A percentile compares a stretch with the other conserved stretches of the same genome.
phyloP scores from a whole-genome alignment of 2,113 vertebrate genomes.

The Chloropsis cyanopogon region DNA sequence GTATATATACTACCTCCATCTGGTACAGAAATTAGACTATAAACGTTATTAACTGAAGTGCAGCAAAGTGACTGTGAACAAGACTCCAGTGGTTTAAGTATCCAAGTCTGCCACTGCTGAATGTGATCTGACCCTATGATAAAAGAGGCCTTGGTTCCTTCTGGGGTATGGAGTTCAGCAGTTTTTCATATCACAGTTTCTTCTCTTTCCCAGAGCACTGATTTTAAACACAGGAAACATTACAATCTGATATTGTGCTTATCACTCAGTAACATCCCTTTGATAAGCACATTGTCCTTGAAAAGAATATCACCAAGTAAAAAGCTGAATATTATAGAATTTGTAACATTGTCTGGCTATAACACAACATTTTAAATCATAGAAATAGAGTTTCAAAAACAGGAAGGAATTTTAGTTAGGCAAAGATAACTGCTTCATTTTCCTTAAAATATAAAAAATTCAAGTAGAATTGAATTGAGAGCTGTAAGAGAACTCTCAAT shows the following conservation, averaged over 20 bases:
- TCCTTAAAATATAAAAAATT: neutral
- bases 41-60: neutral
- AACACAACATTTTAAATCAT: neutral
- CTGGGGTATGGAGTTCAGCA: neutral
- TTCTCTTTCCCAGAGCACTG: neutral
- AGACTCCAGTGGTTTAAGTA: neutral
- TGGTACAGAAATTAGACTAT: slow-evolving; percentile 19
- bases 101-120: slow-evolving; percentile 13
- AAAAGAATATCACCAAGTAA: neutral
- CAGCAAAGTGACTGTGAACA: neutral
- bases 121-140: neutral
- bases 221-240: neutral
- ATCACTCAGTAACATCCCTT: neutral
- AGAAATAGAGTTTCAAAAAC: neutral
- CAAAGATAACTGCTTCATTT: neutral
- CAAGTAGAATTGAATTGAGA: neutral
- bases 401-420: neutral
- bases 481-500: neutral
- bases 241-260: neutral
- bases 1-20: neutral
- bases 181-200: slow-evolving; percentile 23
- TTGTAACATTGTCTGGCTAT: neutral
- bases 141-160: slow-evolving; percentile 1
- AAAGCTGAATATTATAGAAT: neutral
- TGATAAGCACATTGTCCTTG: neutral